phyloP scores from a whole-genome alignment of 1,140 invertebrate species.

The Ptiloglossa arizonensis region DNA sequence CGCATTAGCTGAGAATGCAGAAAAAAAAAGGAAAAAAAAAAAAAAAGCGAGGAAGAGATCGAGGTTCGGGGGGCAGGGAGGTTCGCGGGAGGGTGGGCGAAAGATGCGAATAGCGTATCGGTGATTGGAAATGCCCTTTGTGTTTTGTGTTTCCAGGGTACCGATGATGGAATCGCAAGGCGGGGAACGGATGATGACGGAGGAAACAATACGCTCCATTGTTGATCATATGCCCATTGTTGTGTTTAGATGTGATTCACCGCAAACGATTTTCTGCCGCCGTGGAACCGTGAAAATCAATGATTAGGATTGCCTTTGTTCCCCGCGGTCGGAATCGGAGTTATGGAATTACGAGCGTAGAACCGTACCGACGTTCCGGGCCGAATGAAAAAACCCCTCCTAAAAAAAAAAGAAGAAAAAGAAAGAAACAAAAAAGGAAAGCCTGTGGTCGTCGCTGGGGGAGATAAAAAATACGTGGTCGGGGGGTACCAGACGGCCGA shows the following conservation, averaged over 20 bases:
- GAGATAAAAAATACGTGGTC: neutral
- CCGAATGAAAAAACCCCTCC: slow-evolving; percentile 6
- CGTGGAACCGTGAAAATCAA: slow-evolving; percentile 41
- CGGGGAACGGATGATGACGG: slow-evolving; percentile 36
- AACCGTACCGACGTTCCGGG: too few relatives aligned
- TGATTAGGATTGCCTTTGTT: slow-evolving; percentile 42
- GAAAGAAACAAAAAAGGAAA: too few relatives aligned
- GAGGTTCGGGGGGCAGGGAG: neutral
- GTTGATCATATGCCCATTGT: slow-evolving; percentile 49
- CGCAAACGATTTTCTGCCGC: slow-evolving; percentile 51
- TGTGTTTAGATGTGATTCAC: slow-evolving; percentile 50
- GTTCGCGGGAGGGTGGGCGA: neutral
- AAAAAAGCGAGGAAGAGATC: neutral
- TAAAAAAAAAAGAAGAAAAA: too few relatives aligned
- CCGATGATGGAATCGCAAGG: slow-evolving; percentile 44
- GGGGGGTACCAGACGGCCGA: too few relatives aligned
- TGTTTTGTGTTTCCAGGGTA: slow-evolving; percentile 43
- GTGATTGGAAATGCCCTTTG: slow-evolving; percentile 59
- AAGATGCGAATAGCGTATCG: slow-evolving; percentile 36
- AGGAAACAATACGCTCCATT: slow-evolving; percentile 50
- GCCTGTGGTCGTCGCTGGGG: too few relatives aligned
- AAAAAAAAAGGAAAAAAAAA: neutral
- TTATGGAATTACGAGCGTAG: slow-evolving; percentile 18
- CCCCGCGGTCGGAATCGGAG: neutral
- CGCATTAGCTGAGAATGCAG: slow-evolving; percentile 33